Conservation (phyloP, 2,113 vertebrate genomes). For the Pachypanchax playfairii region DNA sequence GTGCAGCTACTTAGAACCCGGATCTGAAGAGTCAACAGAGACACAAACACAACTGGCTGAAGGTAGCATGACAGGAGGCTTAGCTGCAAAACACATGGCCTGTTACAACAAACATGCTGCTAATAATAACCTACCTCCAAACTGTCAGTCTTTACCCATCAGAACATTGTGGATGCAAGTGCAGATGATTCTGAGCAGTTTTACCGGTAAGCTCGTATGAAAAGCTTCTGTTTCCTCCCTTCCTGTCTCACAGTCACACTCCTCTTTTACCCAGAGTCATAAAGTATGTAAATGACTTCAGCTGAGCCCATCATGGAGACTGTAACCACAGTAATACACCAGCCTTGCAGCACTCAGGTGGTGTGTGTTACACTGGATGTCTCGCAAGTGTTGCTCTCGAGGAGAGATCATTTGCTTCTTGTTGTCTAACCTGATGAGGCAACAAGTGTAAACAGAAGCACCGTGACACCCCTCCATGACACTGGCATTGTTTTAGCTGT, state of each 20-base stretch:
- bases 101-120: slow-evolving; percentile 46
- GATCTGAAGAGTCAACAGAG: slow-evolving; percentile 36
- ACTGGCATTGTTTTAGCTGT: slow-evolving; percentile 11
- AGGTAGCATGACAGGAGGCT: slow-evolving; percentile 27
- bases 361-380: slow-evolving; percentile 64
- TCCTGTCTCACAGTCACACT: slow-evolving; percentile 17
- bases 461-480: slow-evolving; percentile 34
- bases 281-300: slow-evolving; percentile 78
- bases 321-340: slow-evolving; percentile 47
- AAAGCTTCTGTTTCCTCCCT: slow-evolving; percentile 10
- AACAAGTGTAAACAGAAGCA: slow-evolving; percentile 19
- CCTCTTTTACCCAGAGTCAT: slow-evolving; percentile 67
- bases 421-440: slow-evolving; percentile 32
- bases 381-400: slow-evolving; percentile 31
- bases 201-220: slow-evolving; percentile 6
- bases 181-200: slow-evolving; percentile 19
- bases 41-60: slow-evolving; percentile 35
- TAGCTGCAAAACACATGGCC: slow-evolving; percentile 45
- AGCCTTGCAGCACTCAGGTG: slow-evolving; percentile 49
- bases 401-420: slow-evolving; percentile 33
- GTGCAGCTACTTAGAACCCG: slow-evolving; percentile 4
- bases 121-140: slow-evolving; percentile 65
- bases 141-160: slow-evolving; percentile 45
- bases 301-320: slow-evolving; percentile 62
- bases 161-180: slow-evolving; percentile 36